phyloP scores from a whole-genome alignment of 2,888 invertebrate genomes.

The Tenthredo livida region DNA sequence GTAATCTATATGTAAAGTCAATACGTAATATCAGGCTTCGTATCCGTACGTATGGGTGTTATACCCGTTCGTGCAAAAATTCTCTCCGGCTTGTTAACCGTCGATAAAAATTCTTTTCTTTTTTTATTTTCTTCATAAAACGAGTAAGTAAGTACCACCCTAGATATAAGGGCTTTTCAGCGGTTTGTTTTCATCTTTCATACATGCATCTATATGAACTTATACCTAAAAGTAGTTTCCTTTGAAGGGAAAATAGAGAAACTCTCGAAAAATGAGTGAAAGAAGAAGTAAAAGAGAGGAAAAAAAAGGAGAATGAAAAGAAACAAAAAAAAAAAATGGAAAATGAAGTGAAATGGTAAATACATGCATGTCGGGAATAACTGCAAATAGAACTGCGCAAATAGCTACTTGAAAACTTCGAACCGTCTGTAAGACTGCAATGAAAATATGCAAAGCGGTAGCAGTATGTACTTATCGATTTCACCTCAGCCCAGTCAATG shows the following conservation, averaged over 20 bases:
- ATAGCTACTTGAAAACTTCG: slow-evolving; percentile 9
- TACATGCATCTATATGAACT: not conserved
- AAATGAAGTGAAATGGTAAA: not conserved
- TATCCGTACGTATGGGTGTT: too few relatives aligned
- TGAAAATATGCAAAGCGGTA: slow-evolving; percentile 28
- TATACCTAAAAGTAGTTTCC: not conserved
- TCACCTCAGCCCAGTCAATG: slow-evolving; percentile 4
- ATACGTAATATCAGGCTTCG: not conserved
- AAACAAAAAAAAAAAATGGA: not conserved
- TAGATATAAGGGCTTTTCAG: not conserved
- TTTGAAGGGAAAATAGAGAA: not conserved
- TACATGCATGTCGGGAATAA: slow-evolving; percentile 12
- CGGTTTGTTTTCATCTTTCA: not conserved
- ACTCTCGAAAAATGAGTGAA: not conserved
- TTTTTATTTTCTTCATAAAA: not conserved
- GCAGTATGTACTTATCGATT: slow-evolving; percentile 24
- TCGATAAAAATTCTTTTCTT: not conserved
- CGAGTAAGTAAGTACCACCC: not conserved
- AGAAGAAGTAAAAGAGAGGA: not conserved
- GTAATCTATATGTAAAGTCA: not conserved
- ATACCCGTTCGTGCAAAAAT: not conserved
- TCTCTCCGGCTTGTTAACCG: not conserved
- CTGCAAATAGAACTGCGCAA: slow-evolving; percentile 8
- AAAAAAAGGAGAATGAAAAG: not conserved
- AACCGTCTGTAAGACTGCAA: slow-evolving; percentile 25